Conservation (phyloP, 2,797 vertebrate species). For the Sciurus carolinensis region DNA sequence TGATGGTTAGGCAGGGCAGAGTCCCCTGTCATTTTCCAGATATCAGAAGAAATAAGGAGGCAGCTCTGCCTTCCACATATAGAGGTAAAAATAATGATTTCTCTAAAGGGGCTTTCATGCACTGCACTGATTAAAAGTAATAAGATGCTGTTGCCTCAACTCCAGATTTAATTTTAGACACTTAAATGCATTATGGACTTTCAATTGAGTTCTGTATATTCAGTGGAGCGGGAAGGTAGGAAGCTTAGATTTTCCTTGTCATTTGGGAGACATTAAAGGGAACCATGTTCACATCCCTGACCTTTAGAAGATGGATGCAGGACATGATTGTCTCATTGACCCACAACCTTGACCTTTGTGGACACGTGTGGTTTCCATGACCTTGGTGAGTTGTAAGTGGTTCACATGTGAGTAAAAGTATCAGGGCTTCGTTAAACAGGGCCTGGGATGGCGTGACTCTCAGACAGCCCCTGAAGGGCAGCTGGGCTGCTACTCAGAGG, state of each 20-base stretch:
- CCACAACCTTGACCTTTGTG: not conserved
- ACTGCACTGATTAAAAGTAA: slow-evolving; percentile 80
- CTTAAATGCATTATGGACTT: slow-evolving; percentile 73
- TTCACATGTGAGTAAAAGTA: not conserved
- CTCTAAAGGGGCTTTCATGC: slow-evolving; percentile 65
- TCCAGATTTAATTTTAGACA: slow-evolving; percentile 82
- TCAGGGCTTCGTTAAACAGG: not conserved
- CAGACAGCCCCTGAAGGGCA: not conserved
- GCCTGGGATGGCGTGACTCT: not conserved
- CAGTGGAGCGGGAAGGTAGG: slow-evolving; percentile 24
- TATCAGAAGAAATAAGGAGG: slow-evolving; percentile 38
- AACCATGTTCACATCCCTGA: not conserved
- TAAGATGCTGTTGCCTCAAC: slow-evolving; percentile 70
- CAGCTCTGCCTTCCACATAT: not conserved
- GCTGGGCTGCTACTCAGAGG: not conserved
- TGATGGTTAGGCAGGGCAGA: not conserved
- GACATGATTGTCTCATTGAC: not conserved
- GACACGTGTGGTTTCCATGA: not conserved
- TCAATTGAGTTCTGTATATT: slow-evolving; percentile 74
- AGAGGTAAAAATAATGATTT: slow-evolving; percentile 73
- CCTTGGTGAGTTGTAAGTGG: not conserved
- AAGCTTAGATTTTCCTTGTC: slow-evolving; percentile 60
- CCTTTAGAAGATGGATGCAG: not conserved
- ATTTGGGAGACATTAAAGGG: slow-evolving; percentile 1
- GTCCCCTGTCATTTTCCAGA: slow-evolving; percentile 28